Percentiles rank a stretch among this genome's conserved stretches.
Evolutionary conservation across 2,113 vertebrate species (phyloP).

Genomic region (Lonchura striata): DNA sequence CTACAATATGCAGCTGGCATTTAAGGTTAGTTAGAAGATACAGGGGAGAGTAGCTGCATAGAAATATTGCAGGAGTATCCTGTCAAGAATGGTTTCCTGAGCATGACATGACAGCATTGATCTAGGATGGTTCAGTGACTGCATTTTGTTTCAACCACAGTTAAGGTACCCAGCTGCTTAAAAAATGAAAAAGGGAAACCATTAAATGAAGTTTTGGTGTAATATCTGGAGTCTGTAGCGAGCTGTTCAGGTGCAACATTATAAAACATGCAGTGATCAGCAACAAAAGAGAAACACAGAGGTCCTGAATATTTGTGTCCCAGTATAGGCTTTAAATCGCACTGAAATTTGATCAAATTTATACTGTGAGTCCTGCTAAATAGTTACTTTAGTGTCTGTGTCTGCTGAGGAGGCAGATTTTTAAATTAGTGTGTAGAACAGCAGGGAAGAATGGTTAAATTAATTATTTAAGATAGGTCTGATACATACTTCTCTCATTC

Average conservation of each 20-base stretch:
- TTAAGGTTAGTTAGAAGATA: background rate
- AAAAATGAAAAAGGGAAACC: background rate
- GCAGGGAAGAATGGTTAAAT: background rate
- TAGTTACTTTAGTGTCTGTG: background rate
- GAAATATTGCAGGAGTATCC: background rate
- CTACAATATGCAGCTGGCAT: background rate
- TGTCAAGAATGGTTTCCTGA: background rate
- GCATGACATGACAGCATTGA: background rate
- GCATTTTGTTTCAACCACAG: background rate
- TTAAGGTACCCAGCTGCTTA: background rate
- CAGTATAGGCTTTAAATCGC: background rate
- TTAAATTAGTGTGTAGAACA: background rate
- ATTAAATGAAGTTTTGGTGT: background rate
- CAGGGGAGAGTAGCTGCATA: accelerated
- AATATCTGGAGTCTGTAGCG: background rate
- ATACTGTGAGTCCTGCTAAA: background rate
- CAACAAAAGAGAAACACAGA: background rate
- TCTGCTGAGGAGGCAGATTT: conserved; percentile 15
- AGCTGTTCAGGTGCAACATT: background rate
- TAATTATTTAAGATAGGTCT: conserved; percentile 17
- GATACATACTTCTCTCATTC: background rate
- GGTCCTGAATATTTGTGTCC: background rate
- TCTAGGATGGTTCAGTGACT: background rate
- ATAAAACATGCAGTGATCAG: background rate
- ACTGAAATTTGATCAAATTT: conserved; percentile 5